Base-by-base conservation (phyloP, 53 echinoderm and acorn worm species). In the Echinarachnius parma region DNA sequence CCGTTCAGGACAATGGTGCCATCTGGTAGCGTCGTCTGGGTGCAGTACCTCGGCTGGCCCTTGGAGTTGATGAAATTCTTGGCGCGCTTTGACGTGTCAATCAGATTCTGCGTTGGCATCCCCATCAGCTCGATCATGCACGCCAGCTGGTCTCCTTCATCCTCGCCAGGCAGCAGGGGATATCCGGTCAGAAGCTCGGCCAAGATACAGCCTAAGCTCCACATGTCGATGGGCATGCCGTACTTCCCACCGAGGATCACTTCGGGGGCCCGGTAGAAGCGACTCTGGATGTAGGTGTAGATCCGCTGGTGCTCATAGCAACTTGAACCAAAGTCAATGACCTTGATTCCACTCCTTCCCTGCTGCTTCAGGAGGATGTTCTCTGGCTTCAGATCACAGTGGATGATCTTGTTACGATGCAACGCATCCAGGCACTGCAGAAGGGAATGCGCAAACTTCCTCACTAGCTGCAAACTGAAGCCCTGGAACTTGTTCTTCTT, bases 401-500 rank as follows among this genome's bases (percentile, higher is more conserved):
- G 98, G 75, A 98, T 98, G 54, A 98, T 92, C 70, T 90, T 89
- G 77, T 98, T 98, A 14, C 91, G 83, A 60, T 92, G 88, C 36
- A 98, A 82, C 65, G 90, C 88, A 75, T 98, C 98, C 35, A 98
- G 86, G 67, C 91, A 92, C 85, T 98, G 98, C 34, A 98, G 75
- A 34, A 98, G 72, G 13, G 91, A 98, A 74, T 98, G 98, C n/a
- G 98, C 98, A 78, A 98, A 98, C 61, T 98, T 98, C 60, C 98
- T 64, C 7, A 91, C 98, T 35, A 96, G 65, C 56, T 98, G 98
- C 60, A 98, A 47, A 46, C 98, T 98, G 77, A 98, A 96, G 77
- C 98, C 98, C 80, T 98, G 98, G 55, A 98, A 98, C 80, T 98
- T 98, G 48, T 96, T 96, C 31, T 98, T 98, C 81, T 98, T 98